Evolutionary conservation across 2,797 vertebrate species (phyloP), one percentile per base, ranked within the genome.

Genomic region (Cygnus olor): DNA sequence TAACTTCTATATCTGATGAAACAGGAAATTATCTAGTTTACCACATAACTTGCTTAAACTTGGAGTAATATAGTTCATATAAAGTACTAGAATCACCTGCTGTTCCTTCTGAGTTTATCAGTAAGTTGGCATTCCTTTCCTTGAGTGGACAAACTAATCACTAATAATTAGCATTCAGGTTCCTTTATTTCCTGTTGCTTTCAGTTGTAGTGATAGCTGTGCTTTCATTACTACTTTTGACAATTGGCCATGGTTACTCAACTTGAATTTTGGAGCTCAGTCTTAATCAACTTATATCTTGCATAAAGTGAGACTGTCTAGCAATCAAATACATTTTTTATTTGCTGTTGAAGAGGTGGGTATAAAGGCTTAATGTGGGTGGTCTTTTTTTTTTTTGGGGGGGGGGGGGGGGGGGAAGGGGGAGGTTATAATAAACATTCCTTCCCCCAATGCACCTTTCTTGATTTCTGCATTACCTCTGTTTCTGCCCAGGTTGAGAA

Each of bases 161-260:
- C 76, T 82, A 85, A 85, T 93, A 93, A 95, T 93, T 74, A 80
- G 1, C 30, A 27, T 77, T 78, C 32, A 1, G 2, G 70, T 82
- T 80, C 73, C 68, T 85, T 80, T 14, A 36, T 73, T 80, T 80
- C 40, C 49, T 44, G 20, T 68, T 94, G 57, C 73, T 97, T 68
- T 89, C 91, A 71, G 91, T 90, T 49, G 45, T 68, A 94, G 84
- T 88, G 90, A 88, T 96, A 87, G 44, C 85, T 88, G 84, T 85
- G 32, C 72, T 95, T 93, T 95, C 91, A 85, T 95, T 88, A 85
- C 80, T 74, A 42, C 72, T 77, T 83, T 86, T 93, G 71, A 56
- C 83, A 94, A 57, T 40, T 89, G 86, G 34, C 69, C 58, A 42
- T 42, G 86, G 78, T 74, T 91, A 15, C 51, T 93, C 73, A 93